phyloP scores from a whole-genome alignment of 2,113 vertebrate genomes.

The Passerina amoena region DNA sequence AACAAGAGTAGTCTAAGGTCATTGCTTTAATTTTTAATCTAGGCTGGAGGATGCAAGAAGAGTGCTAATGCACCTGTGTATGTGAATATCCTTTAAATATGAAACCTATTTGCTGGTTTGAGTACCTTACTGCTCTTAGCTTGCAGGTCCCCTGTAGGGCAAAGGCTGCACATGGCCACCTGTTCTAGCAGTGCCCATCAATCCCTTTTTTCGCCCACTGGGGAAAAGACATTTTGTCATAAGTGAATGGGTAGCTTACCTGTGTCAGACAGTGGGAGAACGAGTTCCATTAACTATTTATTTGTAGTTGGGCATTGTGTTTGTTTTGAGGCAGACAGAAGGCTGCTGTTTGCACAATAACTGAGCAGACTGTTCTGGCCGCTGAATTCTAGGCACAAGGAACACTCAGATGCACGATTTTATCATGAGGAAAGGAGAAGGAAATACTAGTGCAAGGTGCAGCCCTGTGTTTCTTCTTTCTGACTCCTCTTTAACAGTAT shows the following conservation, averaged over 20 bases:
- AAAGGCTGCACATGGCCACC: not conserved
- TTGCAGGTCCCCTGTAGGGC: not conserved
- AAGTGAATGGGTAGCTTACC: not conserved
- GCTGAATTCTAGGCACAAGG: not conserved
- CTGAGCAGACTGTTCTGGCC: constrained; percentile 1
- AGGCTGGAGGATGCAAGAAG: not conserved
- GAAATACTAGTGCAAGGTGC: not conserved
- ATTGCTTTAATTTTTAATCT: constrained; percentile 5
- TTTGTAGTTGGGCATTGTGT: not conserved
- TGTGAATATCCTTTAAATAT: not conserved
- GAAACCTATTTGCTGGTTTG: not conserved
- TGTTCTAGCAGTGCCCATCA: not conserved
- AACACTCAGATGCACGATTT: constrained; percentile 13
- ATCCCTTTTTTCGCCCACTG: not conserved
- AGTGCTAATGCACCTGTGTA: not conserved
- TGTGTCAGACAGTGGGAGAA: not conserved
- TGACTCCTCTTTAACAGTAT: constrained; percentile 8
- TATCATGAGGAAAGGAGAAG: not conserved
- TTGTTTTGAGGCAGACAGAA: not conserved
- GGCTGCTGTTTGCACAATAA: not conserved
- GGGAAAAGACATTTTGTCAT: not conserved
- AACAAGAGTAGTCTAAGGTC: not conserved
- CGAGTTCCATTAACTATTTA: not conserved
- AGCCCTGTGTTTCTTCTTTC: not conserved
- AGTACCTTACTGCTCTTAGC: not conserved